Conservation (phyloP, 2,113 vertebrate genomes). For the Dipodomys spectabilis region DNA sequence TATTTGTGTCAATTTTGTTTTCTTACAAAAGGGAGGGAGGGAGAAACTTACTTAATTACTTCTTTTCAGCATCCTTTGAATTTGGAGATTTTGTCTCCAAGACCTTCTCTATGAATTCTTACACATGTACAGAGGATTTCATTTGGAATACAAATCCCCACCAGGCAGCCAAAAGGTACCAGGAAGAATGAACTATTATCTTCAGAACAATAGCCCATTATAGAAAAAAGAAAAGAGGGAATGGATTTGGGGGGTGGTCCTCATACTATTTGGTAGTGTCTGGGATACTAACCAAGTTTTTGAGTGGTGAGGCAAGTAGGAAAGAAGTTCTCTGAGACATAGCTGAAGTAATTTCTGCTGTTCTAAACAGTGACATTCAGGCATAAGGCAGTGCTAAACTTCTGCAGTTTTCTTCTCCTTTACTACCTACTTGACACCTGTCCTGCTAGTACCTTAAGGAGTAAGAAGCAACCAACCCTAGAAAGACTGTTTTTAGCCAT, state of each 20-base stretch:
- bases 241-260: background rate
- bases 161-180: slow-evolving; percentile 31
- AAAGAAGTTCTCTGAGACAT: slow-evolving; percentile 20
- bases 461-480: background rate
- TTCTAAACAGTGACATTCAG: background rate
- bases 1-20: slow-evolving; percentile 21
- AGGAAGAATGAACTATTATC: background rate
- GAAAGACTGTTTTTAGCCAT: background rate
- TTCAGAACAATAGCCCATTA: background rate
- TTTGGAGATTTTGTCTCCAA: slow-evolving; percentile 43
- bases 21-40: background rate
- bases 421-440: background rate
- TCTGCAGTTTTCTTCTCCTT: background rate
- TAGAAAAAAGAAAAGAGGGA: slow-evolving; percentile 23
- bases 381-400: background rate
- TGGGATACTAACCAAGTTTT: slow-evolving; percentile 16
- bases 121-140: slow-evolving; percentile 43
- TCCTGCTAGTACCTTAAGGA: background rate
- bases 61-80: slow-evolving; percentile 50
- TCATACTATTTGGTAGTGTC: background rate
- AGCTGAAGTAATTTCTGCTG: background rate
- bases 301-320: background rate
- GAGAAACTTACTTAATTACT: slow-evolving; percentile 10
- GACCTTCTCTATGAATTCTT: slow-evolving; percentile 45
- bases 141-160: slow-evolving; percentile 22